Percentiles rank a stretch among this genome's conserved stretches.
phyloP scores from a whole-genome alignment of 1,140 invertebrate genomes.

The Andricus grossulariae region DNA sequence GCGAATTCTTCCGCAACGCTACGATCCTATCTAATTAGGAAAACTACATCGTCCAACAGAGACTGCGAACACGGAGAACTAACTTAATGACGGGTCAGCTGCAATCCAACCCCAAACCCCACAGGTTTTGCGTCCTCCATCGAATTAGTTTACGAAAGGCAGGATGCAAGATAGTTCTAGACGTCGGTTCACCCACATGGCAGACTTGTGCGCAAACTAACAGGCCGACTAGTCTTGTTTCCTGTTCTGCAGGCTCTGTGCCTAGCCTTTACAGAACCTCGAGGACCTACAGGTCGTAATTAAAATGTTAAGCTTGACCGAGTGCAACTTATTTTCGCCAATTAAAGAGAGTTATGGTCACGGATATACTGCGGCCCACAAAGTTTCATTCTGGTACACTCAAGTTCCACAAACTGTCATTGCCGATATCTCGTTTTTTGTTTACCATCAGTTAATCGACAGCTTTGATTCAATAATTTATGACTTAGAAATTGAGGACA shows the following conservation, averaged over 20 bases:
- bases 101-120: conserved; percentile 53
- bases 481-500: too few relatives aligned
- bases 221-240: conserved; percentile 39
- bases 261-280: conserved; percentile 45
- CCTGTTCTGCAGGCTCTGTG: conserved; percentile 42
- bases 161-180: conserved; percentile 51
- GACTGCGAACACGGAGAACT: conserved; percentile 53
- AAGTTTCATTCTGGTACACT: too few relatives aligned
- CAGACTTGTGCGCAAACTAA: conserved; percentile 48
- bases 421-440: too few relatives aligned
- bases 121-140: conserved; percentile 43
- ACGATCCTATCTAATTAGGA: conserved; percentile 58
- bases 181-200: conserved; percentile 39
- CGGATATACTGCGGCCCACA: neutral
- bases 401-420: too few relatives aligned
- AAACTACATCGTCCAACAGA: conserved; percentile 54
- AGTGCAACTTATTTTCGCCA: conserved; percentile 56
- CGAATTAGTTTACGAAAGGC: conserved; percentile 51
- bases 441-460: too few relatives aligned
- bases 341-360: conserved; percentile 47
- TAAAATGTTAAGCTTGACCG: conserved; percentile 59
- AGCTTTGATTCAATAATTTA: too few relatives aligned
- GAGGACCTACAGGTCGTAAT: conserved; percentile 52
- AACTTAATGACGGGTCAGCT: conserved; percentile 62
- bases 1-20: conserved; percentile 55